phyloP scores from a whole-genome alignment of 1,140 invertebrate species.

The Oedothorax gibbosus region DNA sequence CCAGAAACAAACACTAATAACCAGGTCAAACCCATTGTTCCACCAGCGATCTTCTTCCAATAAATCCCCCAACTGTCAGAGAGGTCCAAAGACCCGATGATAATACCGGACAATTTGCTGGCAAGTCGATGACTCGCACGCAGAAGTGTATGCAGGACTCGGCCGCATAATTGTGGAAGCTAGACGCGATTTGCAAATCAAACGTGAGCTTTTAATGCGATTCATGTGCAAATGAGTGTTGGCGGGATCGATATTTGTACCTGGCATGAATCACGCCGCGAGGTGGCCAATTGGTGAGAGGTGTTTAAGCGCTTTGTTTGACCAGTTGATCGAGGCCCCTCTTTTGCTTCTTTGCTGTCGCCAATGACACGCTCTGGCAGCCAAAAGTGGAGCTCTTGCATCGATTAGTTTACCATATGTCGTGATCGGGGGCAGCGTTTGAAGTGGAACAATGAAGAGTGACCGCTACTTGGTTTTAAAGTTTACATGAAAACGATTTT shows the following conservation, averaged over 20 bases:
- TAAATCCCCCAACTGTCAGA: no score
- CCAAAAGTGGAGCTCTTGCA: neutral
- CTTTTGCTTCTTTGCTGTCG: neutral
- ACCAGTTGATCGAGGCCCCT: neutral
- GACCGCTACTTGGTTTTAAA: no score
- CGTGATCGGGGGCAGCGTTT: neutral
- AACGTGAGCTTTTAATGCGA: slow-evolving; percentile 58
- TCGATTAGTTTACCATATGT: neutral
- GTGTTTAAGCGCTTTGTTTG: neutral
- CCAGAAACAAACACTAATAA: no score
- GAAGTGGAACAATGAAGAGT: no score
- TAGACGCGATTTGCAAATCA: slow-evolving; percentile 55
- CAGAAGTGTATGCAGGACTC: slow-evolving; percentile 48
- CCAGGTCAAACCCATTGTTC: no score
- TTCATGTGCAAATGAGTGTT: slow-evolving; percentile 52
- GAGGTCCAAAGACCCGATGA: no score
- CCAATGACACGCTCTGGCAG: neutral
- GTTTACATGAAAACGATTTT: no score
- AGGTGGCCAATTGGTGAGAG: slow-evolving; percentile 15
- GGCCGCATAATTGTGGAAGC: slow-evolving; percentile 43
- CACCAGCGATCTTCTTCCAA: no score
- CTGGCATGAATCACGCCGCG: slow-evolving; percentile 31
- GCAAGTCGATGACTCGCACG: slow-evolving; percentile 47
- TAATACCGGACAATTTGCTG: neutral
- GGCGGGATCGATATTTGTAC: slow-evolving; percentile 33